A percentile compares a stretch with the other conserved stretches of the same genome.
phyloP scores from a whole-genome alignment of 92 coral and sea anemone genomes.

The Porites rus region DNA sequence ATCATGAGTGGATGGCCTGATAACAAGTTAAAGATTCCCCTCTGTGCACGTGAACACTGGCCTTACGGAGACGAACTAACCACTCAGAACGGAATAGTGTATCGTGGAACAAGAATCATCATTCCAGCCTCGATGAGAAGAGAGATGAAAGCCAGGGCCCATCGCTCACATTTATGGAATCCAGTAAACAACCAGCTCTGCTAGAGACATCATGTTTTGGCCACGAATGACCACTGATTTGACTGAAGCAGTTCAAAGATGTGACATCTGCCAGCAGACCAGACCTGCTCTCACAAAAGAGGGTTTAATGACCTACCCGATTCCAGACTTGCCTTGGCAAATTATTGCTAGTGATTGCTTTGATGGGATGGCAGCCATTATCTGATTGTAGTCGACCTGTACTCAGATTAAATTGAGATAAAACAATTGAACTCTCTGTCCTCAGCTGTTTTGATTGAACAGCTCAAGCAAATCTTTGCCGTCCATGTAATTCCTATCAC shows the following conservation, averaged over 20 bases:
- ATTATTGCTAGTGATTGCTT: constrained; percentile 64
- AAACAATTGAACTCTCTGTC: no score
- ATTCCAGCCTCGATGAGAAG: constrained; percentile 51
- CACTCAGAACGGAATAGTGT: constrained; percentile 39
- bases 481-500: constrained; percentile 60
- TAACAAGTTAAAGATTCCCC: constrained; percentile 26
- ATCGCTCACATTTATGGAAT: constrained; percentile 53
- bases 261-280: constrained; percentile 47
- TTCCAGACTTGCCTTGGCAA: constrained; percentile 70
- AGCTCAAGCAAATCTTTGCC: constrained; percentile 70
- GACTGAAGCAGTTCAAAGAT: constrained; percentile 11
- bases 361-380: constrained; percentile 54
- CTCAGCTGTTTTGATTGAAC: constrained; percentile 23
- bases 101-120: constrained; percentile 46
- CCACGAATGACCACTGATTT: constrained; percentile 56
- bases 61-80: constrained; percentile 36
- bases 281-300: constrained; percentile 53
- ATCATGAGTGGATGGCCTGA: constrained; percentile 73
- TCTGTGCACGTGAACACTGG: constrained; percentile 29
- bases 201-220: constrained; percentile 68
- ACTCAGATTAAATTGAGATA: no score
- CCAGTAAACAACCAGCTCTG: constrained; percentile 70
- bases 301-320: constrained; percentile 63
- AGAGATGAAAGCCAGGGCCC: constrained; percentile 51
- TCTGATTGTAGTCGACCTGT: constrained; percentile 23